Evolutionary conservation across 2,797 vertebrate species (phyloP).

Genomic region (Urophycis tenuis): DNA sequence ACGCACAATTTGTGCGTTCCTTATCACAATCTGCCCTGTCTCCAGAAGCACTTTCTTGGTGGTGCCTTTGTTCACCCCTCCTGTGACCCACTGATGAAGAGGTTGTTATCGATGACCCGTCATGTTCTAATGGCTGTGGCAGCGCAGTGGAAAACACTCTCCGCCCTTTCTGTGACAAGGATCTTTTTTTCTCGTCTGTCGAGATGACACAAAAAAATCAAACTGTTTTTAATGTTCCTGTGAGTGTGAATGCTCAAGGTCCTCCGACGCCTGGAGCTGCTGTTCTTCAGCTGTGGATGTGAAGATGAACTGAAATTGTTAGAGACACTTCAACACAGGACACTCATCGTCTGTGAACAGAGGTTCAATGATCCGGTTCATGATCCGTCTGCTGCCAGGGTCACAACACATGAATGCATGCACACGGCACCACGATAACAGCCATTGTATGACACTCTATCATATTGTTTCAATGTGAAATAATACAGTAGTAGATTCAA

Average conservation of each 20-base stretch:
- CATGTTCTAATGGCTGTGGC: background rate
- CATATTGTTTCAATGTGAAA: background rate
- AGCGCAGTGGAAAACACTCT: background rate
- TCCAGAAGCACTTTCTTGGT: constrained; percentile 6
- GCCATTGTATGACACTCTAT: background rate
- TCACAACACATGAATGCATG: background rate
- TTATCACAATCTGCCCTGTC: constrained; percentile 24
- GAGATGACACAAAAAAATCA: background rate
- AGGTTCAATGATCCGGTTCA: background rate
- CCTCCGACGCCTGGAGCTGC: too few species aligned
- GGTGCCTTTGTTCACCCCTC: constrained; percentile 5
- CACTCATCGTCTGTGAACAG: too few species aligned
- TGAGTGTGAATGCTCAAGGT: too few species aligned
- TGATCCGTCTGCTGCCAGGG: background rate
- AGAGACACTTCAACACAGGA: background rate
- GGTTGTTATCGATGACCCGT: background rate
- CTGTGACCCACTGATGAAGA: constrained; percentile 9
- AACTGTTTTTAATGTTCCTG: too few species aligned
- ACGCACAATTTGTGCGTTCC: constrained; percentile 20
- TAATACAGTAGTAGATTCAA: background rate
- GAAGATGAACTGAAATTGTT: background rate
- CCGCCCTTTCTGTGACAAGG: background rate
- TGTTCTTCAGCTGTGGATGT: too few species aligned
- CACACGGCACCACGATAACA: background rate
- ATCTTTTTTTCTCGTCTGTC: background rate